Percentiles rank a stretch among this genome's conserved stretches.
Evolutionary conservation across 2,888 invertebrate genomes (phyloP).

Genomic region (Callimorpha dominula): DNA sequence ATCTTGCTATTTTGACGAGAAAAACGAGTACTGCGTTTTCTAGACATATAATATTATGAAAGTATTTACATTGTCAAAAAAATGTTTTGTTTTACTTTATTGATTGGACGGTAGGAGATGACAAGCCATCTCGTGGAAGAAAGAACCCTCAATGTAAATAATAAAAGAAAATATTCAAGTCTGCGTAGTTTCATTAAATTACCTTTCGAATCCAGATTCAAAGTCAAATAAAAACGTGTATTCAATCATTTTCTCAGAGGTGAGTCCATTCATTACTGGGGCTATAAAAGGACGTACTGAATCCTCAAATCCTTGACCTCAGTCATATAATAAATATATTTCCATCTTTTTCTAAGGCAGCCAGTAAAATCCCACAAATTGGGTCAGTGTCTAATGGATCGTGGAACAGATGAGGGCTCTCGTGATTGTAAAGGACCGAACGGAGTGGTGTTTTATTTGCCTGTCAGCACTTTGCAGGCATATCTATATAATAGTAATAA

Average conservation of each 20-base stretch:
- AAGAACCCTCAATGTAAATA: neutral
- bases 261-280: constrained; percentile 51
- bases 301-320: constrained; percentile 57
- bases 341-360: constrained; percentile 55
- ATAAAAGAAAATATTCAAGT: neutral
- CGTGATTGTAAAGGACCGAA: constrained; percentile 53
- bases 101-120: too few species aligned
- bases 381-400: constrained; percentile 71
- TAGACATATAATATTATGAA: neutral
- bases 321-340: constrained; percentile 60
- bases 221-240: neutral
- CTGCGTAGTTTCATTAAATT: neutral
- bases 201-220: neutral
- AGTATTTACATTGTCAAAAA: too few species aligned
- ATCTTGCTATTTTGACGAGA: neutral
- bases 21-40: neutral
- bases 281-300: constrained; percentile 50
- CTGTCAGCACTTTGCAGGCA: constrained; percentile 18
- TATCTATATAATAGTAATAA: neutral
- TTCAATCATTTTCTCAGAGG: neutral
- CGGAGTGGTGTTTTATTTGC: constrained; percentile 40
- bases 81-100: neutral
- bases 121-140: neutral
- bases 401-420: constrained; percentile 60
- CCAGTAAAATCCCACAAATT: constrained; percentile 59